Percentiles rank a stretch among this genome's conserved stretches.
phyloP scores from a whole-genome alignment of 2,797 vertebrate genomes.

The Phrynocephalus guinanensis region DNA sequence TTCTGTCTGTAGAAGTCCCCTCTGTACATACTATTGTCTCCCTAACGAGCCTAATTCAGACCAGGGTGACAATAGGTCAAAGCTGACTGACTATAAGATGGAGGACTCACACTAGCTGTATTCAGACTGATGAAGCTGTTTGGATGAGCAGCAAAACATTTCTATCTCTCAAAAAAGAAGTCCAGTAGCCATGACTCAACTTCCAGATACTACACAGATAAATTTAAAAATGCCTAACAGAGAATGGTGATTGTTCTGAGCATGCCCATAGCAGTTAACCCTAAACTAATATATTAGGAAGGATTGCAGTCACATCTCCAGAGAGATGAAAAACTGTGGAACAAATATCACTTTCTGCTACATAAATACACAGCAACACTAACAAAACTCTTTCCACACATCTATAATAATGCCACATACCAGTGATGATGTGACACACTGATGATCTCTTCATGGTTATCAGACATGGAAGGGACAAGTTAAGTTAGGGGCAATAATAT shows the following conservation, averaged over 20 bases:
- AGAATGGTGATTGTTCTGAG: neutral
- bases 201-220: neutral
- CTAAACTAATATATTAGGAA: neutral
- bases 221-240: no score
- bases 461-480: neutral
- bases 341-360: neutral
- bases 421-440: neutral
- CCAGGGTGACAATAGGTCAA: no score
- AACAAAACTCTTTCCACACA: neutral
- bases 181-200: no score
- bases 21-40: no score
- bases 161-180: no score
- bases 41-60: no score
- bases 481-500: neutral
- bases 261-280: neutral
- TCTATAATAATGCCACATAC: neutral
- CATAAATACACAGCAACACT: neutral
- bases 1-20: no score
- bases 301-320: neutral
- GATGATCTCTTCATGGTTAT: neutral
- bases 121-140: no score
- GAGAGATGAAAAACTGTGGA: neutral
- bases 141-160: no score
- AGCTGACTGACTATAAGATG: no score
- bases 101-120: no score